Percentiles rank a stretch among this genome's conserved stretches.
These are phyloP conservation scores for Scaptomyza cyrtandrae DNA, from an alignment of 2,888 invertebrate genomes.

Conservation along the genomic window DNA sequence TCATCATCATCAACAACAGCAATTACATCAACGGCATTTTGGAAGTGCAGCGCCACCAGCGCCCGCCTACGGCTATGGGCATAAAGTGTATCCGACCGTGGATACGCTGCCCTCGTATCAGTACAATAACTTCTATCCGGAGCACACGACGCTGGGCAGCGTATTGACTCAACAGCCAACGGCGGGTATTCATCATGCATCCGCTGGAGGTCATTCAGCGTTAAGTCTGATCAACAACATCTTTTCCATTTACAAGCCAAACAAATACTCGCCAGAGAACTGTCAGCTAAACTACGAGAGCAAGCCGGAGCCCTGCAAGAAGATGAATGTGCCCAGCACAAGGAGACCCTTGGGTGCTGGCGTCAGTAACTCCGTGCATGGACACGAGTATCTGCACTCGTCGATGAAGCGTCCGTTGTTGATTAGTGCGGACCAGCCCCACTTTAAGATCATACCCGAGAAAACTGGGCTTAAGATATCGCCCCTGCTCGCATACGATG, in stretches of 20 bases:
- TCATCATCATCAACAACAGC: constrained; percentile 8
- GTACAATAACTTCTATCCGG: constrained; percentile 84
- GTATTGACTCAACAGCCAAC: constrained; percentile 81
- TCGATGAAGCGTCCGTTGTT: constrained; percentile 86
- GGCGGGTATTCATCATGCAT: constrained; percentile 75
- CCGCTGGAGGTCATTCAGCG: constrained; percentile 82
- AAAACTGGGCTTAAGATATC: constrained; percentile 86
- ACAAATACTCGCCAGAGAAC: constrained; percentile 84
- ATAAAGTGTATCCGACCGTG: constrained; percentile 82
- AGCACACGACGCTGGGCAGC: constrained; percentile 71
- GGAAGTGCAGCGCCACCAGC: constrained; percentile 22
- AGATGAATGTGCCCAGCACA: constrained; percentile 84
- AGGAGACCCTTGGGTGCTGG: constrained; percentile 82
- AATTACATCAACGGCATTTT: constrained; percentile 33
- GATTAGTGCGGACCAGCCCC: constrained; percentile 85
- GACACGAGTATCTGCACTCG: constrained; percentile 83
- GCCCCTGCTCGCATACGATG: constrained; percentile 84
- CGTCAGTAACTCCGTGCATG: constrained; percentile 29
- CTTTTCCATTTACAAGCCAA: constrained; percentile 85
- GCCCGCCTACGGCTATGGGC: constrained; percentile 69
- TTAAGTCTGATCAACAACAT: constrained; percentile 84
- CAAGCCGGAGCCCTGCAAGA: constrained; percentile 84
- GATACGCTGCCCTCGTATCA: constrained; percentile 83
- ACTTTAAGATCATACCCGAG: constrained; percentile 85
- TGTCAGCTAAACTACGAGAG: constrained; percentile 83